Conservation (phyloP, 1,140 invertebrate genomes). For the Calephelis nemesis region DNA sequence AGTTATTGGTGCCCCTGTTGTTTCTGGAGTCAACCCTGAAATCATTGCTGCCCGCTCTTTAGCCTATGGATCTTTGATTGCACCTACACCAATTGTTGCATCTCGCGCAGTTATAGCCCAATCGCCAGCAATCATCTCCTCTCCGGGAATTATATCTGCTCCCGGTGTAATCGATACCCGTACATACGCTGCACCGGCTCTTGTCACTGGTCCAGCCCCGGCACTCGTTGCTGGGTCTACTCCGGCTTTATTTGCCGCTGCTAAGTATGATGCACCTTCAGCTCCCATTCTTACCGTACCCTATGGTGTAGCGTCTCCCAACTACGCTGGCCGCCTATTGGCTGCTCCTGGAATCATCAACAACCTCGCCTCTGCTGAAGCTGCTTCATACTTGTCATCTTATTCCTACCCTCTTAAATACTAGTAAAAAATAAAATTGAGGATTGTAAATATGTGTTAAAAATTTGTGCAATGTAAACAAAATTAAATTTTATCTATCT, state of each 20-base stretch:
- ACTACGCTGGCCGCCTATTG: background rate
- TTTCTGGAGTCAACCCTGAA: background rate
- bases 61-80: background rate
- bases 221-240: conserved; percentile 29
- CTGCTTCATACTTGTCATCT: conserved; percentile 9
- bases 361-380: background rate
- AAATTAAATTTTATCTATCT: too few species aligned
- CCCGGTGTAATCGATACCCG: conserved; percentile 31
- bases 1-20: background rate
- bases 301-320: background rate
- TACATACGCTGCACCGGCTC: conserved; percentile 28
- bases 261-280: too few species aligned
- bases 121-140: conserved; percentile 31
- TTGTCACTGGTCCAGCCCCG: conserved; percentile 13
- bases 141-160: conserved; percentile 19
- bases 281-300: conserved; percentile 24
- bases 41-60: conserved; percentile 5
- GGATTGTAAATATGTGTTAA: too few species aligned
- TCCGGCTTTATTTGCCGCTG: too few species aligned
- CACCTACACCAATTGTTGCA: conserved; percentile 32
- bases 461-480: too few species aligned
- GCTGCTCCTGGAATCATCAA: background rate
- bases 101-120: conserved; percentile 51
- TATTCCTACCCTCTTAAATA: conserved; percentile 20
- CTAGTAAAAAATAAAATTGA: background rate